Conservation (phyloP, 2,797 vertebrate genomes). For the Chrosomus eos region DNA sequence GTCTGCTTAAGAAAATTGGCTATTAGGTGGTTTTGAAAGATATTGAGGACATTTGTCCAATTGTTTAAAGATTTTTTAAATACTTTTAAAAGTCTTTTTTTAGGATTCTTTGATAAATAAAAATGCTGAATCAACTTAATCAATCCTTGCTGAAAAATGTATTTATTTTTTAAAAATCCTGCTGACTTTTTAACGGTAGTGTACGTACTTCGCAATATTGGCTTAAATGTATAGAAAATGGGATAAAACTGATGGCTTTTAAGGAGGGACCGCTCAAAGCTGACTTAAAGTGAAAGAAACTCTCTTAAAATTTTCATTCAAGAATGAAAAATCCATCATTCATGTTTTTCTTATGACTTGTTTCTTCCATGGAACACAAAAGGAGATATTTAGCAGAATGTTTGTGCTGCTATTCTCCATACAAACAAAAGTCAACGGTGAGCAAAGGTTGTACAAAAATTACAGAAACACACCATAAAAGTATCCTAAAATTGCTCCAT, state of each 20-base stretch:
- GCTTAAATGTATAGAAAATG: neutral
- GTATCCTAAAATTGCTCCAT: neutral
- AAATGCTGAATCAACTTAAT: neutral
- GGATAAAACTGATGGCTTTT: neutral
- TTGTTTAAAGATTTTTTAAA: neutral
- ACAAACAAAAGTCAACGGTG: neutral
- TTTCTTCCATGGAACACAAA: neutral
- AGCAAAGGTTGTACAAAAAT: neutral
- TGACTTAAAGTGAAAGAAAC: neutral
- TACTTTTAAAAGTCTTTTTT: neutral
- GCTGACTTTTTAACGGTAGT: neutral
- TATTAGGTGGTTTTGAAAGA: neutral
- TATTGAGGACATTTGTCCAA: neutral
- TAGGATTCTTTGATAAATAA: neutral
- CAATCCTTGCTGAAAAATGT: neutral
- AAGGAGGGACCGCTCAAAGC: neutral
- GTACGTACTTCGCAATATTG: neutral
- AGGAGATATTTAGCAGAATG: neutral
- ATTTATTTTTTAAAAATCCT: neutral
- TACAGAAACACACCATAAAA: neutral
- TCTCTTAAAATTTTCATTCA: too few species aligned
- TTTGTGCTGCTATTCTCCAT: neutral
- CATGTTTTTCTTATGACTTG: neutral
- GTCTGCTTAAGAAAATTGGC: conserved; percentile 5
- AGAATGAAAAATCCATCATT: neutral